phyloP scores from a whole-genome alignment of 2,797 vertebrate species.

The Artibeus lituratus region DNA sequence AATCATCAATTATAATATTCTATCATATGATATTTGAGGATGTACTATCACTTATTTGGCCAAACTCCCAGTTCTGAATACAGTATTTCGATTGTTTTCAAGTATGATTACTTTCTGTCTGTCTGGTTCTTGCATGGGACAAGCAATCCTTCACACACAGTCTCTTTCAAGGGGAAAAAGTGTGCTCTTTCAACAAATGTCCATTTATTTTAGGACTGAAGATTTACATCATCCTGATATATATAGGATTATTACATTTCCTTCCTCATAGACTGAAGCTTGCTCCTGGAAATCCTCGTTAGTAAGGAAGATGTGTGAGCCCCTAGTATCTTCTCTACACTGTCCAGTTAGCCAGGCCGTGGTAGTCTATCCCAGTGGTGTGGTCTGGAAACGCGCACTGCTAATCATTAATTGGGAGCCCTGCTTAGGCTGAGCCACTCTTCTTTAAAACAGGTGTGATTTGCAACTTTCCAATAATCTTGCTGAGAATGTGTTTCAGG shows the following conservation, averaged over 20 bases:
- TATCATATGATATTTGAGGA: background rate
- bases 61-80: background rate
- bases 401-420: background rate
- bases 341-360: too few species aligned
- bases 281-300: background rate
- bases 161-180: background rate
- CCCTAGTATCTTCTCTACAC: background rate
- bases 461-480: background rate
- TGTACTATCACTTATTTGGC: background rate
- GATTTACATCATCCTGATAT: background rate
- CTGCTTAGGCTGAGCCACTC: background rate
- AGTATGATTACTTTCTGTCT: background rate
- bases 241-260: background rate
- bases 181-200: background rate
- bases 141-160: background rate
- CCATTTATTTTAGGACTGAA: background rate
- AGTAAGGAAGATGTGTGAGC: background rate
- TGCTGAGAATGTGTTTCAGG: background rate
- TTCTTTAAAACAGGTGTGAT: background rate
- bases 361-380: background rate
- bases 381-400: background rate
- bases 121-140: background rate
- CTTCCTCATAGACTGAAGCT: background rate
- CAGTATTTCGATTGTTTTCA: constrained; percentile 15
- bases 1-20: background rate